Evolutionary conservation across 2,113 vertebrate species (phyloP).

Genomic region (Larimichthys crocea): DNA sequence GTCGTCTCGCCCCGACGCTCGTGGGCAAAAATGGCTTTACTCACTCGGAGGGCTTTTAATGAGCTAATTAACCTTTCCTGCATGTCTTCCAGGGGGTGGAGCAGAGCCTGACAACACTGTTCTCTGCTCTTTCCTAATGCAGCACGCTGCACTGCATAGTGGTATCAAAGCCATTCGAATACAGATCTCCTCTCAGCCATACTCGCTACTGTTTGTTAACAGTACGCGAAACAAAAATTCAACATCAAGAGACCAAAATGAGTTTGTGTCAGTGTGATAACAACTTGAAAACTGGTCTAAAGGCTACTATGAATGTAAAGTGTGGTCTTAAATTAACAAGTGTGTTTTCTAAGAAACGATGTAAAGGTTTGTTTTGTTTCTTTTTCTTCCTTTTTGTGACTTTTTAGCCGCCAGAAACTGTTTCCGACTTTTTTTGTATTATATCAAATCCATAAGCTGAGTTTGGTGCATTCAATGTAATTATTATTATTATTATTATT

Average conservation of each 20-base stretch:
- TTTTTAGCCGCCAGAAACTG: not conserved
- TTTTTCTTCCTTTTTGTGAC: conserved; percentile 15
- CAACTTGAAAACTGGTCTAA: conserved; percentile 30
- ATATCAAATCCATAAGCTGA: conserved; percentile 36
- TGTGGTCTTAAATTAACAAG: conserved; percentile 30
- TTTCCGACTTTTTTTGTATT: conserved; percentile 46
- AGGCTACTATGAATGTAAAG: conserved; percentile 65
- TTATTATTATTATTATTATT: not conserved
- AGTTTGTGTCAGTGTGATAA: conserved; percentile 13
- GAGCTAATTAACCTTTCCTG: conserved; percentile 73
- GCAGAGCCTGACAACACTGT: conserved; percentile 56
- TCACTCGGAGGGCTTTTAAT: conserved; percentile 69
- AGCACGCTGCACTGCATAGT: conserved; percentile 59
- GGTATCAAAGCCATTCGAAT: conserved; percentile 71
- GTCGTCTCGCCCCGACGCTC: conserved; percentile 28
- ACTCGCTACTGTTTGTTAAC: conserved; percentile 47
- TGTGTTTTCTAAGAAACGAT: conserved; percentile 41
- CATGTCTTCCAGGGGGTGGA: conserved; percentile 75
- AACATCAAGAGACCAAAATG: conserved; percentile 35
- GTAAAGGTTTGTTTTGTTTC: not conserved
- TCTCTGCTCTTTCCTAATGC: conserved; percentile 62
- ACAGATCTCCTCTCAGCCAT: conserved; percentile 63
- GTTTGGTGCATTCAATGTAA: conserved; percentile 10
- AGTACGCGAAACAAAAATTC: conserved; percentile 8
- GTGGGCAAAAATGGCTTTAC: conserved; percentile 52